phyloP scores from a whole-genome alignment of 2,113 vertebrate species.

The Benitochromis conjunctus region DNA sequence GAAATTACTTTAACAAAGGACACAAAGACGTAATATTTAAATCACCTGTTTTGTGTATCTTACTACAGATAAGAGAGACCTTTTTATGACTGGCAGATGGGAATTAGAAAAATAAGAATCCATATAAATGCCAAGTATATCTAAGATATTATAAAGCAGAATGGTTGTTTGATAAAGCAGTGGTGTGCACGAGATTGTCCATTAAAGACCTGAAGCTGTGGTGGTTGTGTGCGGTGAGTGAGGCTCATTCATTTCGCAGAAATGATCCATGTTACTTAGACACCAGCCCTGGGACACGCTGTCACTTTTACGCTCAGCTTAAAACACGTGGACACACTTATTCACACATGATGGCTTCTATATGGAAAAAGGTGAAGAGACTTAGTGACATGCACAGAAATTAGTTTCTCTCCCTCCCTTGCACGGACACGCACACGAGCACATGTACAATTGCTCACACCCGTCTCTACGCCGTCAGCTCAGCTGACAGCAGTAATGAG shows the following conservation, averaged over 20 bases:
- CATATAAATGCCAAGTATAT: not conserved
- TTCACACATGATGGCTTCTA: slow-evolving; percentile 33
- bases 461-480: slow-evolving; percentile 67
- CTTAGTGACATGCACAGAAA: slow-evolving; percentile 38
- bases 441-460: slow-evolving; percentile 32
- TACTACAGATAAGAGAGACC: not conserved
- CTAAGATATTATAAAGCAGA: not conserved
- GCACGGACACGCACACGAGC: not conserved
- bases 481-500: slow-evolving; percentile 80
- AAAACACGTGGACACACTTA: slow-evolving; percentile 37
- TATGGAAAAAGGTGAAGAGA: slow-evolving; percentile 24
- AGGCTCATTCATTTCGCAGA: slow-evolving; percentile 31
- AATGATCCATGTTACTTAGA: slow-evolving; percentile 40
- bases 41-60: not conserved
- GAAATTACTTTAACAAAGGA: not conserved
- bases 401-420: slow-evolving; percentile 7
- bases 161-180: slow-evolving; percentile 1
- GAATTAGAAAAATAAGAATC: not conserved
- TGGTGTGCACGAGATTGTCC: slow-evolving; percentile 5
- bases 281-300: slow-evolving; percentile 17
- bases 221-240: not conserved
- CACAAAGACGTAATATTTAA: not conserved
- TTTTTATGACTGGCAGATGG: not conserved
- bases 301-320: slow-evolving; percentile 20
- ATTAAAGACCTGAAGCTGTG: slow-evolving; percentile 20